Evolutionary conservation across 2,113 vertebrate species (phyloP), one percentile per base, ranked within the genome.

Genomic region (Mixornis gularis): DNA sequence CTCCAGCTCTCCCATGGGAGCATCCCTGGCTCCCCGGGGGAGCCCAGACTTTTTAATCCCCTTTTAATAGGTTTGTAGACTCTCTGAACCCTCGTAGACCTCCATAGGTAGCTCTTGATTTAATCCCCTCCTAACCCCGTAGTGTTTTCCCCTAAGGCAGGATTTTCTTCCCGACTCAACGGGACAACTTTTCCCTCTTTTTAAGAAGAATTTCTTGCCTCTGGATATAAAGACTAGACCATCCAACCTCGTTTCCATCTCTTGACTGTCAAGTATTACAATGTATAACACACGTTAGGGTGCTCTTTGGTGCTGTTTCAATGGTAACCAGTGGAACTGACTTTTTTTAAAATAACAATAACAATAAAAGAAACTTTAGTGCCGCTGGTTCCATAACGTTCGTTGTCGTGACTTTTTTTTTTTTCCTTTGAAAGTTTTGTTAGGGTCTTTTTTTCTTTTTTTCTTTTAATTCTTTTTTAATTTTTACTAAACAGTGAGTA

Each of bases 221-320:
- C 38, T 88, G 79, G 92, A 93, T 87, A 78, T 87, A 73, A 79
- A 93, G 80, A 91, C 82, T 96, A 95, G 93, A 95, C 89, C 90
- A 62, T 89, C 93, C 96, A 93, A 97, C 98, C 97, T 97, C 94
- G n/a, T 97, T 95, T 96, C 96, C 96, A 96, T 97, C 91, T 97
- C 96, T 97, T 95, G 97, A 98, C 97, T 98, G 97, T 98, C 65
- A 1, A 97, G 95, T 98, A 97, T 98, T 96, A 94, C 58, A 2
- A 94, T 91, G 82, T 97, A 90, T 96, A 96, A 96, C 96, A 96
- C 72, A 94, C 69, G 7, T 97, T 97, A 97, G 97, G 97, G 97
- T 97, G 97, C 98, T 98, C 96, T 97, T 96, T 95, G 97, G 97
- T 98, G 98, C 97, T 98, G 97, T 97, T 97, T 95, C 88, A 89